Base-by-base conservation (phyloP, 2,113 vertebrate species). In the Chaetops frenatus region DNA sequence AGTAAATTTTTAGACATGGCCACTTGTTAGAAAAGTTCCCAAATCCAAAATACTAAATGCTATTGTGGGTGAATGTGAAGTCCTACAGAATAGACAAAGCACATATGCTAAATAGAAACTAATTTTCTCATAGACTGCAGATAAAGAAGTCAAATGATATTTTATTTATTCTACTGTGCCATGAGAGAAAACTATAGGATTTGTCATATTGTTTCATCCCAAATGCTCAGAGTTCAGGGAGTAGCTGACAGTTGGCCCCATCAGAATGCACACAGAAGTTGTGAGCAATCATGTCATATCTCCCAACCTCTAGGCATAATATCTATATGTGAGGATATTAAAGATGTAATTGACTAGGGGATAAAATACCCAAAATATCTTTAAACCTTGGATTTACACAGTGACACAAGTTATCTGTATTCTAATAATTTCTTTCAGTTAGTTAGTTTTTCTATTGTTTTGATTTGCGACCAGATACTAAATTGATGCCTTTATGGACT, bases 221-320 rank as follows among this genome's bases (percentile, higher is more conserved):
- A 40, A 76, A 65, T 42, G 14, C 12, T 90, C 8, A 8, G 17
- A 57, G 38, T 66, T 51, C 31, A 67, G 20, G 12, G 11, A 56
- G 13, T 9, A 60, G 27, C 10, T 79, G 65, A 42, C 81, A 92
- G 9, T 2, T 60, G 24, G 11, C 23, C 21, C 71, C 9, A 56
- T 61, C 22, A 50, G 24, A 66, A 73, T 12, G 2, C 7, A n/a
- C n/a, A n/a, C n/a, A n/a, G n/a, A 60, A 73, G 40, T 8, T 0
- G 0, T 9, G 16, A 81, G 12, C 8, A 60, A 36, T 12, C 18
- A 29, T 5, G 3, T 45, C 40, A 2, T 15, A 15, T 12, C 11
- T 83, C 36, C 53, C 36, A 71, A 5, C 2, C 7, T 40, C 10
- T 12, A 47, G 8, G 7, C 35, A 65, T 38, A 22, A 5, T 16